Conservation (phyloP, 2,113 vertebrate genomes). For the Rhizomys pruinosus region DNA sequence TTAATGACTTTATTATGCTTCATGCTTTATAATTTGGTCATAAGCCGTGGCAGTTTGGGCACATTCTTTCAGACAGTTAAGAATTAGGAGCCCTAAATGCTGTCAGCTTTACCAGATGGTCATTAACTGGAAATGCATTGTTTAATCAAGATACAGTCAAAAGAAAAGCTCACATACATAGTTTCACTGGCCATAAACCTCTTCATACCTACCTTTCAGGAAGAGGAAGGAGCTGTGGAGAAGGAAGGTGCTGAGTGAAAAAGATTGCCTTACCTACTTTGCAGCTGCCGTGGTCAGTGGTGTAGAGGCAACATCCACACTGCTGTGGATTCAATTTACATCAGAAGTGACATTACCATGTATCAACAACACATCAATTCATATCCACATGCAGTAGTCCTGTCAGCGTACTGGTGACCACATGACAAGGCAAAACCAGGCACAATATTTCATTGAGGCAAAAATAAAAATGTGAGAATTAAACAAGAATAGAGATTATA, state of each 20-base stretch:
- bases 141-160: conserved; percentile 26
- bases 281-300: not conserved
- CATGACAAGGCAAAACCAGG: not conserved
- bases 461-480: not conserved
- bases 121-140: conserved; percentile 60
- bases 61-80: conserved; percentile 60
- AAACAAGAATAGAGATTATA: not conserved
- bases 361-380: not conserved
- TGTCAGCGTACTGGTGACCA: conserved; percentile 19
- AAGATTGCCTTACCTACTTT: conserved; percentile 64
- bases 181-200: not conserved
- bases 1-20: conserved; percentile 78
- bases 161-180: not conserved
- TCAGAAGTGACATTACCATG: not conserved
- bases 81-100: conserved; percentile 36
- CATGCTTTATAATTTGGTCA: conserved; percentile 73
- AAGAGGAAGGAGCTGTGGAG: not conserved
- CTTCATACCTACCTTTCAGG: conserved; percentile 69
- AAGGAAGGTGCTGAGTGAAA: conserved; percentile 16
- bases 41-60: conserved; percentile 52
- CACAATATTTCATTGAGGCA: not conserved
- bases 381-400: not conserved
- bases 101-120: conserved; percentile 62
- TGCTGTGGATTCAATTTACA: not conserved
- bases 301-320: not conserved